Evolutionary conservation across 2,113 vertebrate species (phyloP).

Genomic region (Rhabdornis inornatus): DNA sequence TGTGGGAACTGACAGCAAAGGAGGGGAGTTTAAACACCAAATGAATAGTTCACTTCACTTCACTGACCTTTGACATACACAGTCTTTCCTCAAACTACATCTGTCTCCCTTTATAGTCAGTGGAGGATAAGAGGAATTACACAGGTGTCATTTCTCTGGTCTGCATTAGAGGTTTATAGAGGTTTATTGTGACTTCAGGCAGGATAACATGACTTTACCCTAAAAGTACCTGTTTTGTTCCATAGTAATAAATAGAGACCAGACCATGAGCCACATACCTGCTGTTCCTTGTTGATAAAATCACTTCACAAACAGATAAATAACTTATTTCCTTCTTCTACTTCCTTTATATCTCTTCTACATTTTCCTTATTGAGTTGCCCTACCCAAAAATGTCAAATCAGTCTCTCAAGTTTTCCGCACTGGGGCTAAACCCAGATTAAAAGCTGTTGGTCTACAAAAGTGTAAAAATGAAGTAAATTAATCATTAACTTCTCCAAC

Average conservation of each 20-base stretch:
- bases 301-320: background rate
- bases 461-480: rapidly evolving
- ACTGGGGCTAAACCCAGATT: background rate
- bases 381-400: background rate
- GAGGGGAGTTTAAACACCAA: background rate
- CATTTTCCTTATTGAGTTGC: background rate
- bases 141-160: background rate
- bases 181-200: background rate
- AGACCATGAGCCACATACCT: background rate
- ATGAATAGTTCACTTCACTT: background rate
- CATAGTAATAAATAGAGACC: background rate
- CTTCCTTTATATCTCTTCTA: background rate
- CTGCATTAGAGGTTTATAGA: background rate
- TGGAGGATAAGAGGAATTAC: background rate
- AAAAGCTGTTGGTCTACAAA: background rate
- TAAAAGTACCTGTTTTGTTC: background rate
- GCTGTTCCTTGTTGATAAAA: background rate
- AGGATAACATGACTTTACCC: background rate
- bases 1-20: background rate
- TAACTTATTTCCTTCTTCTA: background rate
- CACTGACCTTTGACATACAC: background rate
- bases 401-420: background rate
- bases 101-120: background rate
- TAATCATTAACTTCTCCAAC: background rate
- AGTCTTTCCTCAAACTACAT: background rate